Base-by-base conservation (phyloP, 2,797 vertebrate species). In the Cossypha caffra region DNA sequence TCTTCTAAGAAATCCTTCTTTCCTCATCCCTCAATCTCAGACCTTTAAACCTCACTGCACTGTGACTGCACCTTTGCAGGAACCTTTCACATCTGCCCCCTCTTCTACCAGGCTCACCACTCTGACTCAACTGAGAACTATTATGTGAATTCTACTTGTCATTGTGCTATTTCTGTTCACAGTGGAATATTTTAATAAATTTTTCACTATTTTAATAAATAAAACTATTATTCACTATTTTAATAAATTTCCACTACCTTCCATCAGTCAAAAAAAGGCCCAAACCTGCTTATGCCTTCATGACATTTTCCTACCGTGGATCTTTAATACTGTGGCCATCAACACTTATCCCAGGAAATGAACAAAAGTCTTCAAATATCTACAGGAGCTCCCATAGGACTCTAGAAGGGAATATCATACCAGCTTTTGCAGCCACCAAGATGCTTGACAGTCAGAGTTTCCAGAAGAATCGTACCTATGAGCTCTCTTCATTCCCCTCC, bases 381-480 rank as follows among this genome's bases (percentile, higher is more conserved):
- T 14, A 74, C 19, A 74, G 42, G 5, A 5, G 5, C 35, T 79
- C 29, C 42, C 35, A 24, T 0, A 1, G 13, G 5, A 50, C 11
- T 35, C 48, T 8, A 16, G 19, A 80, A 69, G 9, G 7, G n/a
- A 78, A 26, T 10, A 77, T 37, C 52, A 37, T 5, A 48, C 10
- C 16, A 48, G 40, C 16, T 61, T 80, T 29, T 67, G 28, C 5
- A 5, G 76, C 14, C 68, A 45, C 50, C 18, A 43, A 90, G 79
- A 58, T 1, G 20, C 38, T 35, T 42, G 8, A 10, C 15, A 75
- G 37, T 40, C 37, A 73, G 29, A 54, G 25, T n/a, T 88, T 76
- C 38, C 54, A 86, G 42, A 73, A 38, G 16, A 89, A 38, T 62
- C 23, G 16, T 8, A 79, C 5, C 19, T n/a, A 14, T 5, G 2